These are phyloP conservation scores for Cervus canadensis DNA, from an alignment of 2,113 vertebrate species.

Conservation along the genomic window DNA sequence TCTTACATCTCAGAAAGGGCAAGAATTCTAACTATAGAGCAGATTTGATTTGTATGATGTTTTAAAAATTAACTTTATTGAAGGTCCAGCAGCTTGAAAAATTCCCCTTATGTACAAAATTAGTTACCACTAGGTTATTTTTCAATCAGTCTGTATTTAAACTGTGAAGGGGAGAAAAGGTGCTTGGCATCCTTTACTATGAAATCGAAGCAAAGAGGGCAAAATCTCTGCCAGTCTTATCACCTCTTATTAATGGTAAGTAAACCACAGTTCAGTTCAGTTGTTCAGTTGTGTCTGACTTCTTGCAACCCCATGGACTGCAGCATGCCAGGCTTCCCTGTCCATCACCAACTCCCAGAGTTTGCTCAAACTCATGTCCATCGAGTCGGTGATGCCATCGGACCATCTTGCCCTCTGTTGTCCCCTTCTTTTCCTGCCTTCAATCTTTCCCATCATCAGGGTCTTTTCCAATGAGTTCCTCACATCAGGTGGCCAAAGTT, in stretches of 20 bases:
- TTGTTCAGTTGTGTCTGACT: background rate
- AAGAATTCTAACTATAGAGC: background rate
- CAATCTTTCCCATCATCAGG: background rate
- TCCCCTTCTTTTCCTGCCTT: background rate
- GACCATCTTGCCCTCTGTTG: background rate
- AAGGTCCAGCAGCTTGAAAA: background rate
- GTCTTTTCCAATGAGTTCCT: background rate
- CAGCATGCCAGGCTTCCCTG: background rate
- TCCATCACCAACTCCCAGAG: background rate
- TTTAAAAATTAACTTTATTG: constrained; percentile 21
- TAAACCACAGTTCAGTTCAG: background rate
- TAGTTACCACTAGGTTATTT: background rate
- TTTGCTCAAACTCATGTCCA: background rate
- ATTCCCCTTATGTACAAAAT: background rate
- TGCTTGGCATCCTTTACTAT: background rate
- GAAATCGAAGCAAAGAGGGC: background rate
- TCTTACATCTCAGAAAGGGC: background rate
- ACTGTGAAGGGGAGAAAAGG: background rate
- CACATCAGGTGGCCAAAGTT: background rate
- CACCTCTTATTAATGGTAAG: background rate
- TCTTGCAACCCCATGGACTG: background rate
- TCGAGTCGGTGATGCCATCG: background rate
- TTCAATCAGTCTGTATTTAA: background rate
- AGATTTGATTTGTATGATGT: background rate
- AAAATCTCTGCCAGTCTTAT: background rate